Evolutionary conservation across 2,888 invertebrate genomes (phyloP), one percentile per base, ranked within the genome.

Genomic region (Pristionchus exspectatus): DNA sequence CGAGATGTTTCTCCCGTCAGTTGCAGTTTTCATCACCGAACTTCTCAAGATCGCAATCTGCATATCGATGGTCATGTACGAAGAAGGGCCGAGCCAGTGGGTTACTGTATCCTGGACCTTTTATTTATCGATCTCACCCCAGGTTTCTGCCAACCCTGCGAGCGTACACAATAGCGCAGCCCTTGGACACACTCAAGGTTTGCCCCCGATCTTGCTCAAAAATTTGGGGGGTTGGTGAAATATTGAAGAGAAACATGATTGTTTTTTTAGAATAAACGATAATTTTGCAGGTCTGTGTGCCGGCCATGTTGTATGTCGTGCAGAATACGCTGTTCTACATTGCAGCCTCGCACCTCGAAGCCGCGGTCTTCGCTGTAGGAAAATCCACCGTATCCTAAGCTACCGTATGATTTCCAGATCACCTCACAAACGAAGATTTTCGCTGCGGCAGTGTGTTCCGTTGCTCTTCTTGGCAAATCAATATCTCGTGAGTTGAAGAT

Each of bases 281-380:
- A 69, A 50, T 50, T 10, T n/a, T n/a, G n/a, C 24, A 88, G 87
- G 93, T 93, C 16, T 92, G 92, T 94, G 97, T 99, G 89, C 99
- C 99, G 89, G 98, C 98, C 0, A 96, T 98, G 94, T 96, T 99
- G 0, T 99, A 99, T 95, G 97, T 98, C 88, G 96, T 99, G 91
- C 99, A 99, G 96, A 99, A 99, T 95, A 99, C 99, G 96, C 96
- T 99, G 91, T 96, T 99, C 14, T 99, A 98, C 95, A 96, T 99
- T 27, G 98, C 99, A 1, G 98, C 98, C 56, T 98, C 98, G 5
- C 98, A 99, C 96, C 96, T 99, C 93, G 98, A 99, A 96, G 99
- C 99, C 88, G 98, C 99, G 33, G 99, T 99, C 69, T 98, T 98
- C 96, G 99, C 99, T 97, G 98, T 97, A 96, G 93, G 44, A 9